Evolutionary conservation across 2,888 invertebrate species (phyloP), one percentile per base, ranked within the genome.

Genomic region (Pyralis farinalis): DNA sequence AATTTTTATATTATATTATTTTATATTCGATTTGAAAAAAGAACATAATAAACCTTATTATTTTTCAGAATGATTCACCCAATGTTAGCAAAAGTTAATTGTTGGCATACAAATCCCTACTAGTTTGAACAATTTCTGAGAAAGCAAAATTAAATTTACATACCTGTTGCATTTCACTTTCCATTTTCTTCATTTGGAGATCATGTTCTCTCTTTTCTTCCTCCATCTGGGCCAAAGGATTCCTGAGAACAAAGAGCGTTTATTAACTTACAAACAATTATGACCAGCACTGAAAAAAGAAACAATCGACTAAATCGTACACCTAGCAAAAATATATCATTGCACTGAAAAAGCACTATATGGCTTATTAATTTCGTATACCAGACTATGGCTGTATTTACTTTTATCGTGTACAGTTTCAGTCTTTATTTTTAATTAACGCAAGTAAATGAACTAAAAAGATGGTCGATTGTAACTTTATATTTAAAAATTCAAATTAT

Each of bases 151-250:
- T 16, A 16, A 2, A 3, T 16, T 16, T 31, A 48, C 55, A 47
- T 36, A 88, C 88, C 90, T 97, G 97, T 76, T 99, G 98, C 97
- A 99, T 98, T 83, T 98, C 98, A 30, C 94, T 94, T 82, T 99
- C 98, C 97, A 98, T 98, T 80, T 98, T 98, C 89, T 98, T 98
- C 96, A 98, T 97, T 83, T 98, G 97, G 51, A 93, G 91, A 75
- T 98, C 97, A 64, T 99, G 98, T 67, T 98, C 98, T 46, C 96
- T 93, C 78, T 97, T 98, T 77, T 99, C 99, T 75, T 98, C 98
- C 77, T 99, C 99, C 95, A 99, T 96, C 84, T 98, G 98, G 42
- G 98, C 97, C 72, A 99, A 90, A 34, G 99, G 99, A 90, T 99
- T 99, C 93, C 97, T 97, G 86, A 10, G 86, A 81, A 75, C 73